Evolutionary conservation across 2,888 invertebrate species (phyloP).

Genomic region (Tachina grossa): DNA sequence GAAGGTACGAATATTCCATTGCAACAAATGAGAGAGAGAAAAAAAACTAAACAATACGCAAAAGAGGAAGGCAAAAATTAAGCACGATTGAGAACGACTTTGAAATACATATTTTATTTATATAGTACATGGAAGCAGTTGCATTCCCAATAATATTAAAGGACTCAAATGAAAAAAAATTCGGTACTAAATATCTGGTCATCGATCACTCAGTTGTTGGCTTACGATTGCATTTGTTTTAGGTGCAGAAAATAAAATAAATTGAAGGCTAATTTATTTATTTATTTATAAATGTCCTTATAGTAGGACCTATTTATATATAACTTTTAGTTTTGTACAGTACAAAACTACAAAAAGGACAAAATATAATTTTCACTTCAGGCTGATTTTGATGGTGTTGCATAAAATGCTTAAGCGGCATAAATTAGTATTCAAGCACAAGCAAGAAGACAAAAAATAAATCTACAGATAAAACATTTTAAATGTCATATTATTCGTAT

Average conservation of each 20-base stretch:
- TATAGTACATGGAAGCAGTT: background rate
- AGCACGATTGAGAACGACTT: background rate
- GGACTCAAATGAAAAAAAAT: too few relatives aligned
- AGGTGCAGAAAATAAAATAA: too few relatives aligned
- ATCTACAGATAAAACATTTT: constrained; percentile 36
- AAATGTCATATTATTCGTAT: constrained; percentile 35
- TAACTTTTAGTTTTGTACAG: background rate
- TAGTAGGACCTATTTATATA: background rate
- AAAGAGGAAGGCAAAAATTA: background rate
- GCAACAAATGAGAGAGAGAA: constrained; percentile 4
- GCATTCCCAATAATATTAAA: background rate
- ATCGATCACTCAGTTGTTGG: too few relatives aligned
- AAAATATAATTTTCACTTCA: constrained; percentile 24
- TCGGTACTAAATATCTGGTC: too few relatives aligned
- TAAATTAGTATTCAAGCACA: constrained; percentile 61
- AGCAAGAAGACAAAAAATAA: constrained; percentile 30
- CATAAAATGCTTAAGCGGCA: constrained; percentile 59
- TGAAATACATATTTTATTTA: too few relatives aligned
- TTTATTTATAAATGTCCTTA: background rate
- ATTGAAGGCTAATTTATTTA: background rate
- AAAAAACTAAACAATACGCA: background rate
- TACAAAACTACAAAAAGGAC: background rate
- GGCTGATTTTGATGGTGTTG: constrained; percentile 51
- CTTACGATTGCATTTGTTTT: too few relatives aligned
- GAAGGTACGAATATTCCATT: constrained; percentile 46